Evolutionary conservation across 2,888 invertebrate species (phyloP), one percentile per base, ranked within the genome.

Genomic region (Phaonia tiefii): DNA sequence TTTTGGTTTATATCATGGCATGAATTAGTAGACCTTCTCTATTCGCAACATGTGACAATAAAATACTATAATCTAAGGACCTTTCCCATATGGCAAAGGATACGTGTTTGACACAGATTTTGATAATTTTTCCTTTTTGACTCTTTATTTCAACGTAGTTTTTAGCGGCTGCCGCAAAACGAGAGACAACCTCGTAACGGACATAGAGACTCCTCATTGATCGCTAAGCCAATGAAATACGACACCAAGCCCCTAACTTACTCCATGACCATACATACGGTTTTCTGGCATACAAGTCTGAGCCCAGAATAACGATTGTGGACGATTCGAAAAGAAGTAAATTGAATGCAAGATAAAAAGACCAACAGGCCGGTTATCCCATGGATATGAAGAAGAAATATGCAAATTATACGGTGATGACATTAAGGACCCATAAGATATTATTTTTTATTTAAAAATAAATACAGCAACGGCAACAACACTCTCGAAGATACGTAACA

Each of bases 361-460:
- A n/a, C 72, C 37, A 81, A 42, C n/a, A n/a, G n/a, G n/a, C n/a
- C n/a, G n/a, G n/a, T n/a, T n/a, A n/a, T n/a, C n/a, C n/a, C n/a
- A n/a, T n/a, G n/a, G n/a, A n/a, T n/a, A n/a, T n/a, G 66, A 72
- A 73, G 58, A 72, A 70, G 69, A 75, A 83, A 80, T 83, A 84
- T 84, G 82, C 84, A 83, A 84, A 84, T 84, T 83, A 82, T 51
- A 75, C 66, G 72, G 79, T 83, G 80, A 80, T 80, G 83, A 82
- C 84, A 81, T 77, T 79, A 74, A 79, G 79, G 76, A 79, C 65
- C 79, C 74, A 79, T 76, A 79, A 75, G 54, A 74, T 66, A 70
- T 65, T 73, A 44, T 54, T 60, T 65, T n/a, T 15, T 49, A 22
- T 51, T 72, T 66, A 60, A 31, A 15, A 37, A 46, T 25, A 25